Evolutionary conservation across 2,797 vertebrate genomes (phyloP), one percentile per base, ranked within the genome.

Genomic region (Florisuga fusca): DNA sequence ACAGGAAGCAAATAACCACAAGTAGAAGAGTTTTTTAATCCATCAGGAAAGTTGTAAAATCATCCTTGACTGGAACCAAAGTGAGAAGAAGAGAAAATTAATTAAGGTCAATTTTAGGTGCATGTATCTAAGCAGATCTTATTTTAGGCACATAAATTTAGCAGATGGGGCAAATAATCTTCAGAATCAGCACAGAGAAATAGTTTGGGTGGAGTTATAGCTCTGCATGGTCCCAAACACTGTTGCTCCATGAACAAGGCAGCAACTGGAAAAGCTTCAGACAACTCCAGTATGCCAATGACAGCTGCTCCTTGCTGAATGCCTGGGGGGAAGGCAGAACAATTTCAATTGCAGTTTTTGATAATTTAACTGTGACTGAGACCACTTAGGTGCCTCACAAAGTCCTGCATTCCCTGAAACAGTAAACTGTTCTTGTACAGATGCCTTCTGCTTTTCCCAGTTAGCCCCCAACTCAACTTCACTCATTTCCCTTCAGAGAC

Each of bases 21-120:
- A 90, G 12, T 5, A 55, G 69, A 86, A 88, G 61, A 78, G 51
- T 29, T 75, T 87, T 87, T 74, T 75, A 92, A 89, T 85, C 75
- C 23, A 33, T 63, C 48, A 64, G 67, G 61, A 78, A 94, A 92
- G 45, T 72, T 55, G 41, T 81, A 89, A 54, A 8, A 67, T 57
- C 43, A 82, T 86, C n/a, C 0, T 3, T 72, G 83, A 87, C n/a
- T 67, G 53, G n/a, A 83, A 64, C 18, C 53, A 62, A 94, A 89
- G 75, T 9, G n/a, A 75, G 69, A 83, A 76, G 71, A 79, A 77
- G 27, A 77, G 50, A 77, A 87, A 90, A 43, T 55, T 72, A 94
- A 92, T 73, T 12, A 59, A 62, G 22, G 62, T 92, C n/a, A 74
- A 51, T 83, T 85, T 89, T 80, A 77, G 41, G 57, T 62, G n/a